These are phyloP conservation scores for Callitettix versicolor DNA, from an alignment of 1,140 invertebrate species.

Conservation along the genomic window DNA sequence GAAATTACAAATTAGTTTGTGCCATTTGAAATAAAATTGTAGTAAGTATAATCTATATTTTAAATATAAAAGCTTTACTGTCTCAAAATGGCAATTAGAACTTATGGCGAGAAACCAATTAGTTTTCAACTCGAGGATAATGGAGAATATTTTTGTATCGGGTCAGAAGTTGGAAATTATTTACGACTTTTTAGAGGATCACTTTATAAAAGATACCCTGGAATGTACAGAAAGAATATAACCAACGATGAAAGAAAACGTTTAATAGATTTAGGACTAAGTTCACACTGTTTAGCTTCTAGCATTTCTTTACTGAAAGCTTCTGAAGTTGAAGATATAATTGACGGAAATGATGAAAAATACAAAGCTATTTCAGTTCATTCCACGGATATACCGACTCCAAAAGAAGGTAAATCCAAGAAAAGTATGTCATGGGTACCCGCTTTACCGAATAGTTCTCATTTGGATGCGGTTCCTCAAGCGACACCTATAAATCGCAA, in stretches of 20 bases:
- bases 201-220: conserved; percentile 96
- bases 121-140: conserved; percentile 95
- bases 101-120: conserved; percentile 95
- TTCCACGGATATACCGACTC: conserved; percentile 68
- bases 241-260: conserved; percentile 95
- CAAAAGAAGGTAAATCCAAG: conserved; percentile 73
- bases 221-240: conserved; percentile 89
- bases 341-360: conserved; percentile 97
- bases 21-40: too few relatives aligned
- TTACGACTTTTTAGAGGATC: conserved; percentile 95
- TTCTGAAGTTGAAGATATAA: conserved; percentile 94
- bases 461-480: conserved; percentile 97
- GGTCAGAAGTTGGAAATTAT: conserved; percentile 97
- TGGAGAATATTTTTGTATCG: conserved; percentile 96
- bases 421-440: conserved; percentile 84
- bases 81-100: conserved; percentile 59
- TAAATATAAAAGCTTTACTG: too few relatives aligned
- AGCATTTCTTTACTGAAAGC: conserved; percentile 88
- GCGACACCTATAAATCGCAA: conserved; percentile 95
- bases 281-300: conserved; percentile 86
- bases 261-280: conserved; percentile 79
- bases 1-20: too few relatives aligned
- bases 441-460: conserved; percentile 92
- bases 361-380: conserved; percentile 88
- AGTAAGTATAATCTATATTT: too few relatives aligned